phyloP scores from a whole-genome alignment of 1,140 invertebrate species.

The Dinothrombium tinctorium region DNA sequence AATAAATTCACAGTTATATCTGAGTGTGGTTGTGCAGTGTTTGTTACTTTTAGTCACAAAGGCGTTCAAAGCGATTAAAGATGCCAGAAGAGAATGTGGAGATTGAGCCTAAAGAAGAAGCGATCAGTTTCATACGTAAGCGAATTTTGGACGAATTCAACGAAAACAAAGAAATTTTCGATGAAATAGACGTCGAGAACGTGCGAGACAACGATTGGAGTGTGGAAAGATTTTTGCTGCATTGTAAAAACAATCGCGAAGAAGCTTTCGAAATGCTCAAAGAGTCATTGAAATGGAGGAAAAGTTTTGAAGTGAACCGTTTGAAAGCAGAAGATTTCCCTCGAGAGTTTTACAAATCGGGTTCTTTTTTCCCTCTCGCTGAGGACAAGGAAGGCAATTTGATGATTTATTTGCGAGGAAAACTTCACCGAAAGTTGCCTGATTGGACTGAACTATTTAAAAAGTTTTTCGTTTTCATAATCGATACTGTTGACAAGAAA shows the following conservation, averaged over 20 bases:
- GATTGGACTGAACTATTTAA: conserved; percentile 2
- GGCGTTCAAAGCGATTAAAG: no score
- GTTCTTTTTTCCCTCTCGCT: background rate
- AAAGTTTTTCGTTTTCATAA: conserved; percentile 4
- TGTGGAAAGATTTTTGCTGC: conserved; percentile 19
- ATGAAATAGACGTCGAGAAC: background rate
- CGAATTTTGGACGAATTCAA: background rate
- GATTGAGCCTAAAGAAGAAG: background rate
- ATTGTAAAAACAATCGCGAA: conserved; percentile 35
- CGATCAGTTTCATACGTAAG: background rate
- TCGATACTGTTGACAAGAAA: background rate
- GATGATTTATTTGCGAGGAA: conserved; percentile 6
- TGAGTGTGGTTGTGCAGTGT: no score
- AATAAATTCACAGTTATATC: no score
- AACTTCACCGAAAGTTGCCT: background rate
- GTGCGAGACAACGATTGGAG: background rate
- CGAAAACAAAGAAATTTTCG: background rate
- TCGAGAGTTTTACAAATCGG: conserved; percentile 4
- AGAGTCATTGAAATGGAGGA: conserved; percentile 57
- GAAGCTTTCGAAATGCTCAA: conserved; percentile 47
- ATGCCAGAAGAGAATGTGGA: no score
- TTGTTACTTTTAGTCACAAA: no score
- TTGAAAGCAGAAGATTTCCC: conserved; percentile 8
- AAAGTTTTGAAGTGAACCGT: conserved; percentile 41
- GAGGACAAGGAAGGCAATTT: conserved; percentile 1